Conservation (phyloP, 1,140 invertebrate genomes). For the Ips typographus region DNA sequence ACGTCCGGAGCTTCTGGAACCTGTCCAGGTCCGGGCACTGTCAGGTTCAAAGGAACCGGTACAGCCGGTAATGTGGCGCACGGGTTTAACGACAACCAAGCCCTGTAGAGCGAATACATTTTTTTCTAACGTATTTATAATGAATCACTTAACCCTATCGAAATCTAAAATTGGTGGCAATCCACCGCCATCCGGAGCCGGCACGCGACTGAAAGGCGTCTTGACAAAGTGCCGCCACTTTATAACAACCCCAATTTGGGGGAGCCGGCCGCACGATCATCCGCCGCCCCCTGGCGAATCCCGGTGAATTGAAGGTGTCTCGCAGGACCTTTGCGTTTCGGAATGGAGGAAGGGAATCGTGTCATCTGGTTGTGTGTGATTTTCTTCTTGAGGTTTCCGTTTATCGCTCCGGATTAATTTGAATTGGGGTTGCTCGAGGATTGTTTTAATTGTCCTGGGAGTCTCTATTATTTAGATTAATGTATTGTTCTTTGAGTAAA, state of each 20-base stretch:
- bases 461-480: too few species aligned
- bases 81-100: slow-evolving; percentile 57
- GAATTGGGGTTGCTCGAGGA: too few species aligned
- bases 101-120: slow-evolving; percentile 68
- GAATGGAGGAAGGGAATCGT: too few species aligned
- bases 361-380: too few species aligned
- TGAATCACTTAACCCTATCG: neutral
- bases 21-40: slow-evolving; percentile 35
- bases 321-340: neutral
- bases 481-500: too few species aligned
- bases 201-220: slow-evolving; percentile 35
- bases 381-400: too few species aligned
- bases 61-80: slow-evolving; percentile 44
- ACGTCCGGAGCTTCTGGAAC: slow-evolving; percentile 61
- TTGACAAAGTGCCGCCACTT: slow-evolving; percentile 38
- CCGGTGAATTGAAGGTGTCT: slow-evolving; percentile 18
- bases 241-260: slow-evolving; percentile 27
- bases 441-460: too few species aligned
- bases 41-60: slow-evolving; percentile 49
- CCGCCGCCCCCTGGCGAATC: slow-evolving; percentile 28
- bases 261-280: slow-evolving; percentile 21
- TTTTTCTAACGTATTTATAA: neutral
- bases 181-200: slow-evolving; percentile 25
- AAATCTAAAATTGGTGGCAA: neutral
- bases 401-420: too few species aligned